Evolutionary conservation across 2,888 invertebrate species (phyloP).

Genomic region (Isotomurus palustris): DNA sequence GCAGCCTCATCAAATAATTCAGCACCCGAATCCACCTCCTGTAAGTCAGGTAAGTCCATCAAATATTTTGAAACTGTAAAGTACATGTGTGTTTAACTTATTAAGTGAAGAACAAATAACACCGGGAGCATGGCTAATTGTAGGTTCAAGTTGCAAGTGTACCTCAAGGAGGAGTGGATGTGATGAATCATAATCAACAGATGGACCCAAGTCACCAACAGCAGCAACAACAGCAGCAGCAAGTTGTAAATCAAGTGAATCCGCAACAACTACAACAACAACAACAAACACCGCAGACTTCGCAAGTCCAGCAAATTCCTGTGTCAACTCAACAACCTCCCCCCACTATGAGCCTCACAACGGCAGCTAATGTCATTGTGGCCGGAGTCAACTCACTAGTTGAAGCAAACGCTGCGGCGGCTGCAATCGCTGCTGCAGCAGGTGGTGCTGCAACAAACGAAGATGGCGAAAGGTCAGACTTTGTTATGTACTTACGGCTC

Average conservation of each 20-base stretch:
- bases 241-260: not conserved
- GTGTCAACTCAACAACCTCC: not conserved
- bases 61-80: not conserved
- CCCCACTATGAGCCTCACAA: conserved; percentile 17
- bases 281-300: conserved; percentile 8
- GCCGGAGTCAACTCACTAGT: conserved; percentile 47
- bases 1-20: conserved; percentile 24
- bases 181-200: conserved; percentile 13
- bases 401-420: conserved; percentile 51
- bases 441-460: conserved; percentile 50
- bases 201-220: conserved; percentile 39
- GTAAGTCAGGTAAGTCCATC: conserved; percentile 18
- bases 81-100: not conserved
- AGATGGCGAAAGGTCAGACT: conserved; percentile 53
- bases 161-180: too few relatives aligned
- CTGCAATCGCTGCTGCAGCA: too few relatives aligned
- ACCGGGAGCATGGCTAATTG: too few relatives aligned
- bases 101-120: too few relatives aligned
- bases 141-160: too few relatives aligned
- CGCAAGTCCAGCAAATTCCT: conserved; percentile 9
- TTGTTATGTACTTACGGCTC: too few relatives aligned
- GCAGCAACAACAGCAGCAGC: conserved; percentile 19
- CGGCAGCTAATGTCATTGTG: conserved; percentile 32
- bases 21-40: conserved; percentile 17
- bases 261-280: conserved; percentile 29